Percentiles rank a stretch among this genome's conserved stretches.
Conservation (phyloP, 2,113 vertebrate genomes). For the Forbesichthys papilliferus region DNA sequence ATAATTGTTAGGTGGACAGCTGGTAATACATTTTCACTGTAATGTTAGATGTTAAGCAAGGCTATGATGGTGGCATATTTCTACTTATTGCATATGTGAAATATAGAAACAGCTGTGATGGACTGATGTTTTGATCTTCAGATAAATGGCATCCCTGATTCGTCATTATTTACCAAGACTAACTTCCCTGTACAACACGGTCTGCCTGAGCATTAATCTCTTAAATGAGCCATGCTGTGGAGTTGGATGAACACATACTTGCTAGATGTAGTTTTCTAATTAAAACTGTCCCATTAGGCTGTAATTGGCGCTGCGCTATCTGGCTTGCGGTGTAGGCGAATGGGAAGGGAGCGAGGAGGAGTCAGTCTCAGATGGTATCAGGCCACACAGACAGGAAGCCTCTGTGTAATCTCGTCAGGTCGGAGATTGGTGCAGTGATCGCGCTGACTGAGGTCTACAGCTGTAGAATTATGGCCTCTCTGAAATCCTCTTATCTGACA, state of each 20-base stretch:
- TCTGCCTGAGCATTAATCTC: slow-evolving; percentile 67
- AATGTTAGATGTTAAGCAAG: slow-evolving; percentile 22
- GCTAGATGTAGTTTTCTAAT: slow-evolving; percentile 71
- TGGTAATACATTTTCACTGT: slow-evolving; percentile 37
- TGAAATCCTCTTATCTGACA: slow-evolving; percentile 33
- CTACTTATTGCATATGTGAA: slow-evolving; percentile 1
- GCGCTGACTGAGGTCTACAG: slow-evolving; percentile 26
- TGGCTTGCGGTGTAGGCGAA: slow-evolving; percentile 50
- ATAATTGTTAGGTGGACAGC: slow-evolving; percentile 39
- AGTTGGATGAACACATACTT: slow-evolving; percentile 59
- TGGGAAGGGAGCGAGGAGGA: slow-evolving; percentile 50
- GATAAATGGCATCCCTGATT: slow-evolving; percentile 61
- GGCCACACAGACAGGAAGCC: slow-evolving; percentile 72
- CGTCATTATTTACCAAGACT: slow-evolving; percentile 47
- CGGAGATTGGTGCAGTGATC: slow-evolving; percentile 63
- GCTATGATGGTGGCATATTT: slow-evolving; percentile 37
- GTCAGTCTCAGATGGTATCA: slow-evolving; percentile 73
- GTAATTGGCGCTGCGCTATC: slow-evolving; percentile 69
- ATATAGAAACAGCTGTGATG: slow-evolving; percentile 26
- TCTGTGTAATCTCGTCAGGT: slow-evolving; percentile 76
- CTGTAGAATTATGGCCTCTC: slow-evolving; percentile 19
- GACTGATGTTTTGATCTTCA: slow-evolving; percentile 48
- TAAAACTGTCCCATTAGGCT: slow-evolving; percentile 69
- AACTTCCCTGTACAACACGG: slow-evolving; percentile 35
- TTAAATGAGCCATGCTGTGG: slow-evolving; percentile 69